Base-by-base conservation (phyloP, 2,113 vertebrate genomes). In the Toxotes chatareus region DNA sequence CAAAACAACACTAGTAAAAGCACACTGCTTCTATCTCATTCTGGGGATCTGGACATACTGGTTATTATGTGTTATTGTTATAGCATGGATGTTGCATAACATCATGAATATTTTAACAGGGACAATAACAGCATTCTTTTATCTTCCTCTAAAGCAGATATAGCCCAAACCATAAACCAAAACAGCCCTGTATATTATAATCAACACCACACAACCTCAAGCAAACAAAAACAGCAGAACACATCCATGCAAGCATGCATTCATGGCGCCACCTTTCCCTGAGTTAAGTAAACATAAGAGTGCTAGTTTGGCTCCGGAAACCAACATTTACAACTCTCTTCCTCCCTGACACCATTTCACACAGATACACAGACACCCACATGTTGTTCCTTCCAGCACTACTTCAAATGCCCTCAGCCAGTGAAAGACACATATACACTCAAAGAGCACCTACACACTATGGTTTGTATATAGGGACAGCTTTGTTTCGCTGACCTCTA, bases 281-380 rank as follows among this genome's bases (percentile, higher is more conserved):
- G 65, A 63, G 80, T 74, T 84, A 93, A 86, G 88, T 83, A 91
- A 94, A 93, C 91, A 89, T 34, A 88, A 72, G 83, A 73, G 82
- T 76, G 74, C 66, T 56, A 71, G 56, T 85, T 83, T 84, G 63
- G 59, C 80, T 69, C 82, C 88, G 92, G 94, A 94, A 95, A 95
- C 89, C 95, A 92, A 90, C 93, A 94, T 92, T 94, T 95, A 95
- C 94, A 93, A 94, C 91, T 90, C 89, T 91, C 88, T 95, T 95
- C 95, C 94, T 95, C 92, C 74, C 84, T 56, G 83, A 88, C 89
- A 92, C 90, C 80, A 72, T 84, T 89, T 83, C 67, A 81, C 69
- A 84, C 81, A 79, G 21, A 42, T 47, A 82, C 44, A 75, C 46
- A 53, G 3, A 56, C 69, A 53, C 65, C 80, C 61, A 81, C 32